phyloP scores from a whole-genome alignment of 2,113 vertebrate species.

The Ascaphus truei region DNA sequence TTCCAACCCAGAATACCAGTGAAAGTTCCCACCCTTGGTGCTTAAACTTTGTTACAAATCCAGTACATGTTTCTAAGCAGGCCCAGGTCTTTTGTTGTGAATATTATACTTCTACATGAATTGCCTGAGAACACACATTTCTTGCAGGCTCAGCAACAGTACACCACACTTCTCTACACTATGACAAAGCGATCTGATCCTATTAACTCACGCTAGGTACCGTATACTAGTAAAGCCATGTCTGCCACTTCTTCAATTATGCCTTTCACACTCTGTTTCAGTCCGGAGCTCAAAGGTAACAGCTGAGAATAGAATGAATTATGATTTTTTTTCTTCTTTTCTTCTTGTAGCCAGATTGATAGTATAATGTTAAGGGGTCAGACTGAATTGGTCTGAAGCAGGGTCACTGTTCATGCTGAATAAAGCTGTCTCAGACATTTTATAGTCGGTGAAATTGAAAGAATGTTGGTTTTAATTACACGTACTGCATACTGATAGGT shows the following conservation, averaged over 20 bases:
- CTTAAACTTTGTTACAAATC: background rate
- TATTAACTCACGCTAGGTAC: slow-evolving; percentile 41
- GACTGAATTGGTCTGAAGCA: background rate
- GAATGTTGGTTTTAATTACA: slow-evolving; percentile 50
- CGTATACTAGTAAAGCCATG: slow-evolving; percentile 21
- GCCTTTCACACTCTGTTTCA: slow-evolving; percentile 23
- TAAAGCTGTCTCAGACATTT: slow-evolving; percentile 34
- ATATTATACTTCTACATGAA: background rate
- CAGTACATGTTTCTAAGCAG: background rate
- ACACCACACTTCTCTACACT: slow-evolving; percentile 24
- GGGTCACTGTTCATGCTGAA: slow-evolving; percentile 10
- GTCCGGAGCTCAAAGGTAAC: slow-evolving; percentile 27
- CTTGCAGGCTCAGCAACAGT: background rate
- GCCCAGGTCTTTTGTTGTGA: background rate
- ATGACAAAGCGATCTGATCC: slow-evolving; percentile 39
- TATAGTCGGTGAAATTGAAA: slow-evolving; percentile 41
- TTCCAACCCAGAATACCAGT: too few relatives aligned
- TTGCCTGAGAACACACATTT: slow-evolving; percentile 1
- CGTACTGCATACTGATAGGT: slow-evolving; percentile 21
- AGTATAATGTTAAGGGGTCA: slow-evolving; percentile 34
- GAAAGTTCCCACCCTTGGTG: too few relatives aligned
- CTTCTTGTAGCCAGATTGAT: slow-evolving; percentile 4
- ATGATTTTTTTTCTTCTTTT: slow-evolving; percentile 24
- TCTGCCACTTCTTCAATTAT: slow-evolving; percentile 24
- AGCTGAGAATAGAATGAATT: slow-evolving; percentile 30